Base-by-base conservation (phyloP, 2,888 invertebrate genomes). In the Archips xylosteana region DNA sequence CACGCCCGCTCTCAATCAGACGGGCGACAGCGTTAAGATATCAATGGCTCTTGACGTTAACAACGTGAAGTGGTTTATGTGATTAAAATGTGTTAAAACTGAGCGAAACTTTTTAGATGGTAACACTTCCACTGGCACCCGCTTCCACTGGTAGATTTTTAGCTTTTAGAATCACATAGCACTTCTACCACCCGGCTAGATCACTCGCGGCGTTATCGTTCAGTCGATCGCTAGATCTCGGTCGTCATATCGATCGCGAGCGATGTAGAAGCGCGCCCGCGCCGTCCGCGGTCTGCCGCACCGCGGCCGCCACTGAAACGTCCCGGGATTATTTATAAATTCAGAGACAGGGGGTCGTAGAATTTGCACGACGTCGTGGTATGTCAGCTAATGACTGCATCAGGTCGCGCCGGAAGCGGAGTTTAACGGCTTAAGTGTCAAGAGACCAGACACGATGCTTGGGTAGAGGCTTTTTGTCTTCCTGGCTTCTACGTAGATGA, bases 331-430 rank as follows among this genome's bases (percentile, higher is more conserved):
- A 94, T 94, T 94, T 94, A 94, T 94, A 94, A 94, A 93, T 94
- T 91, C 89, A 89, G 90, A 92, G 91, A 93, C 92, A 93, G 89
- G 92, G 92, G 94, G 94, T 94, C 93, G 92, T 92, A 94, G 92
- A 90, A 93, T 89, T 93, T 87, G 93, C 92, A 90, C 88, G 87
- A 89, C 87, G 88, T 80, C 85, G 83, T 83, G 91, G 89, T 88
- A 92, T 91, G 90, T 86, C 87, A 84, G 85, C 84, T 87, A 87
- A 87, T 87, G 85, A 86, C 86, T 86, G 85, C 87, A 88, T 81
- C 88, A 86, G 84, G 83, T 86, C 89, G 81, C 85, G 83, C 90
- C 90, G 91, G 92, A 93, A 93, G 87, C 85, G 71, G 75, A 81
- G 80, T 82, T 81, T 72, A 68, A 54, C 71, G 51, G 75, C 61